Evolutionary conservation across 2,113 vertebrate species (phyloP).

Genomic region (Cephalopterus ornatus): DNA sequence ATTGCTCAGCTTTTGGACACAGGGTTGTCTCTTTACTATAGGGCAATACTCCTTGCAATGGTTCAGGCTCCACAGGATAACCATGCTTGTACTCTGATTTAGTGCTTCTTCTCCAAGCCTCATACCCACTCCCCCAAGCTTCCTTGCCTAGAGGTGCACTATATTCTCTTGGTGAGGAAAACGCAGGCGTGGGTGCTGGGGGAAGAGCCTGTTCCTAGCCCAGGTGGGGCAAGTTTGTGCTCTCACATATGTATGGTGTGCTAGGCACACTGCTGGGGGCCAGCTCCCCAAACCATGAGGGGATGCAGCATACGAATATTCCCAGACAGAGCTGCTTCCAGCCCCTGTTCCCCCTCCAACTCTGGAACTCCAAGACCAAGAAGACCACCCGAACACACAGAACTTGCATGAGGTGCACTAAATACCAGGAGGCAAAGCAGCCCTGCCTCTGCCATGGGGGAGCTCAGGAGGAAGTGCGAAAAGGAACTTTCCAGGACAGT

Average conservation of each 20-base stretch:
- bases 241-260: accelerated
- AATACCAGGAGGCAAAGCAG: neutral
- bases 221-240: accelerated
- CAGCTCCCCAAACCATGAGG: neutral
- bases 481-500: neutral
- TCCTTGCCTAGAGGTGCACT: neutral
- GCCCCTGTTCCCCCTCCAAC: accelerated
- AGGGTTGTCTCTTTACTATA: neutral
- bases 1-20: neutral
- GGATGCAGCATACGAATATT: neutral
- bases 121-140: neutral
- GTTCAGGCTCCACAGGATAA: neutral
- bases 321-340: neutral
- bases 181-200: accelerated
- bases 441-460: accelerated
- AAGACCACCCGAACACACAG: neutral
- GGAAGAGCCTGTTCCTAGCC: neutral
- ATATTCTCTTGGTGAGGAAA: neutral
- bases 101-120: neutral
- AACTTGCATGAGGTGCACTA: accelerated
- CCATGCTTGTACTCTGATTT: neutral
- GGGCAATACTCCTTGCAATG: neutral
- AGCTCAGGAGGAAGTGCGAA: neutral
- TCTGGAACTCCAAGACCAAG: neutral
- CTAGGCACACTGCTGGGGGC: neutral